Evolutionary conservation across 2,888 invertebrate species (phyloP).

Genomic region (Philaethria dido): DNA sequence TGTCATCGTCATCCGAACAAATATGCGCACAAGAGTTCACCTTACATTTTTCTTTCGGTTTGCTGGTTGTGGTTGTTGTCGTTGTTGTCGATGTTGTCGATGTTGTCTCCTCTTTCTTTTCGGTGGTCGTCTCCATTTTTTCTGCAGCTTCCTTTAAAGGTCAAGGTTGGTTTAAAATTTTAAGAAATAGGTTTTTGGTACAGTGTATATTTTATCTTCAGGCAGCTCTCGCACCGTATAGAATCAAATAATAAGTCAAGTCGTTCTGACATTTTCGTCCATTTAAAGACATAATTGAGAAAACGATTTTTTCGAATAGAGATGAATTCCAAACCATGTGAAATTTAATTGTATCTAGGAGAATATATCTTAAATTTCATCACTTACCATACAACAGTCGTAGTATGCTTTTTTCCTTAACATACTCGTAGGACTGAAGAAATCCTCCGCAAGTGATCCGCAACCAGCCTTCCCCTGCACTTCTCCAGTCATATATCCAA

Average conservation of each 20-base stretch:
- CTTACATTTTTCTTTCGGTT: slow-evolving; percentile 58
- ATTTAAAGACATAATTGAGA: background rate
- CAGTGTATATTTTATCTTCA: background rate
- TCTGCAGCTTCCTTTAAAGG: slow-evolving; percentile 64
- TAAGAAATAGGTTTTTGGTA: background rate
- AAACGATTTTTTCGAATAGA: background rate
- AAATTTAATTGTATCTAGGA: background rate
- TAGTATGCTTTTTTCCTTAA: slow-evolving; percentile 63
- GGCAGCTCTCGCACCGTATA: background rate
- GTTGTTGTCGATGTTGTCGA: slow-evolving; percentile 42
- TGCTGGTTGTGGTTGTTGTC: slow-evolving; percentile 49
- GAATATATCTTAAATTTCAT: background rate
- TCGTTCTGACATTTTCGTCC: too few species aligned
- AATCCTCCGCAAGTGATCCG: slow-evolving; percentile 52
- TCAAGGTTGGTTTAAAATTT: background rate
- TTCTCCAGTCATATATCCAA: slow-evolving; percentile 63
- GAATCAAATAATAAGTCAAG: too few species aligned
- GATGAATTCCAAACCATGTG: too few species aligned
- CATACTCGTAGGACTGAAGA: slow-evolving; percentile 50
- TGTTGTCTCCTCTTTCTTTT: slow-evolving; percentile 51
- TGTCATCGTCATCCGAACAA: slow-evolving; percentile 64
- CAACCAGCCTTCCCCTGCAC: slow-evolving; percentile 59
- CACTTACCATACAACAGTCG: slow-evolving; percentile 69
- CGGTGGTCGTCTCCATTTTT: slow-evolving; percentile 56
- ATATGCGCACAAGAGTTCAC: slow-evolving; percentile 66